Base-by-base conservation (phyloP, 2,113 vertebrate species). In the Acanthochromis polyacanthus region DNA sequence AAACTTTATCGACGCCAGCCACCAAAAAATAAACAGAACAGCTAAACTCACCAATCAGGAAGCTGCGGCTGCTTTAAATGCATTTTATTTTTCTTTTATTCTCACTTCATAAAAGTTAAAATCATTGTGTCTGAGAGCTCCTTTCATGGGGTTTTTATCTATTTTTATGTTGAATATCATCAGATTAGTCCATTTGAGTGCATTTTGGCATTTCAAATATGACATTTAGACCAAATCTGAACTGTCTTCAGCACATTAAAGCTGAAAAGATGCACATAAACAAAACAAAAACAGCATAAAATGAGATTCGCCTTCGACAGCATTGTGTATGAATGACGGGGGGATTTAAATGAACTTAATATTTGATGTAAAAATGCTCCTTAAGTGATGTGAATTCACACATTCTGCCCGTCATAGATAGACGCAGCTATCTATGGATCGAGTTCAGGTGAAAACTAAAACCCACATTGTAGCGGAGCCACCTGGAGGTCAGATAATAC, bases 381-480 rank as follows among this genome's bases (percentile, higher is more conserved):
- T 32, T 36, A 5, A 30, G 15, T 46, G 58, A 78, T 64, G 32
- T 62, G 17, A 60, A 52, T 43, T 12, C 50, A 80, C 83, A 85
- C 82, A 40, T 85, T 46, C 50, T 20, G 25, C 72, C 15, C 32
- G 16, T 77, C 85, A 90, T 86, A 90, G 91, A 93, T 88, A 79
- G 75, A 68, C 45, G 11, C 56, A 58, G 43, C 63, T 75, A 88
- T 93, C 88, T 91, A 90, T 84, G 74, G 19, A 16, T 55, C 10
- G 15, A 70, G 82, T 78, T 80, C 74, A 67, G 75, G 85, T n/a
- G 53, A 61, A 9, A n/a, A 59, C 63, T 69, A 84, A 89, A 79
- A 93, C 91, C 89, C 90, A 94, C 93, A n/a, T 93, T 93, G 74
- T 89, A 91, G 52, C 89, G 91, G 70, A 94, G 91, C 90, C 89